Conservation (phyloP, 2,797 vertebrate genomes). For the Chelmon rostratus region DNA sequence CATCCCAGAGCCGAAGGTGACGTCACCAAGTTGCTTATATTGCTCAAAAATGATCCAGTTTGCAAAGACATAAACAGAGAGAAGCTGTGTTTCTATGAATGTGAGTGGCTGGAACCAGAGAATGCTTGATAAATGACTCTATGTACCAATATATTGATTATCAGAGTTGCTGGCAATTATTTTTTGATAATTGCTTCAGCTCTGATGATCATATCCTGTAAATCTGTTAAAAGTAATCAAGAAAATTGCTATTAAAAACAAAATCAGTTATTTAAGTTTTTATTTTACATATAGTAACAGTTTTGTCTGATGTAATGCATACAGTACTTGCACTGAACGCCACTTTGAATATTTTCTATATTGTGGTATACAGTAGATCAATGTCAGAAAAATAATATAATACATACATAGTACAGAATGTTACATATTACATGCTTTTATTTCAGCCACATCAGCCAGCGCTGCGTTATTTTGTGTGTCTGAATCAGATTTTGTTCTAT, state of each 20-base stretch:
- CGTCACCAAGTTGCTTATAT: not conserved
- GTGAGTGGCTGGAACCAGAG: not conserved
- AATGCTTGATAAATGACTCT: not conserved
- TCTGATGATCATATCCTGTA: not conserved
- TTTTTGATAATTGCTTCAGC: not conserved
- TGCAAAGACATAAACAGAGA: too few relatives aligned
- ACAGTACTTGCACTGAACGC: not conserved
- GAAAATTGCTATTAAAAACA: not conserved
- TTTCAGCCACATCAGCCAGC: not conserved
- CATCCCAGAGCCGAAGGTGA: not conserved
- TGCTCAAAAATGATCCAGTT: not conserved
- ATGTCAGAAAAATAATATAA: not conserved
- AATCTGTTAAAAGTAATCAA: not conserved
- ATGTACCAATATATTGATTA: not conserved
- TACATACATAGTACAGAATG: too few relatives aligned
- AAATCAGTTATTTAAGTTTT: not conserved
- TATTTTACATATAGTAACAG: not conserved
- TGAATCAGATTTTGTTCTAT: not conserved
- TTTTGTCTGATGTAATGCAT: not conserved
- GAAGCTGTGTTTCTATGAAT: too few relatives aligned
- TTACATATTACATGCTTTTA: not conserved
- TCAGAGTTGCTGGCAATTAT: not conserved
- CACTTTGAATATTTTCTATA: not conserved
- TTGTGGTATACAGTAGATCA: not conserved
- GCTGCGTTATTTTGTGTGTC: not conserved